Evolutionary conservation across 1,140 invertebrate species (phyloP), one percentile per base, ranked within the genome.

Genomic region (Phymorhynchus buccinoides): DNA sequence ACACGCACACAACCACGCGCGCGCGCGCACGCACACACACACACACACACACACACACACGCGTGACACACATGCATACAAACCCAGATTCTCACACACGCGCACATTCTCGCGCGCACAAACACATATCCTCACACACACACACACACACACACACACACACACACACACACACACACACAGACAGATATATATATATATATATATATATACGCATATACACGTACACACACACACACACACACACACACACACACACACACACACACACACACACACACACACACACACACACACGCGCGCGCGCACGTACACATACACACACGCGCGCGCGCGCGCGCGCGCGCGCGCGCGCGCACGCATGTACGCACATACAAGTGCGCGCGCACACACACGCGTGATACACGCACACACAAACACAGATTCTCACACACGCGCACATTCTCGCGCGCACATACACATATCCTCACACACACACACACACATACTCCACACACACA

Each of bases 251-350:
- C 48, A 52, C 48, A 52, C 48, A 52, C 48, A 52, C 66, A 71
- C 66, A 71, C 66, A 71, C 66, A 71, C 66, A 71, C 66, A 71
- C 66, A 71, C 66, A 71, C 66, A 71, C 66, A 3, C 27, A 71
- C 27, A 1, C 66, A 35, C 66, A 2, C 27, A 71, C 32, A 30
- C 32, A 30, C 27, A n/a, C 27, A 1, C 66, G 3, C 66, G 3
- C 32, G 1, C 27, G 27, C 66, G 27, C 66, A 71, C 32, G 3
- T n/a, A 35, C 27, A 2, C 1, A 30, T 9, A 3, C 66, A 3
- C 27, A 3, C 32, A 71, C 66, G 3, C 27, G n/a, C 2, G 3
- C 32, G 22, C 48, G 22, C 48, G 22, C 48, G 22, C 48, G 22
- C 48, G 22, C 48, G 22, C 48, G 22, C 48, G 22, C 48, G 22